Base-by-base conservation (phyloP, 2,888 invertebrate genomes). In the Stramonita haemastoma region DNA sequence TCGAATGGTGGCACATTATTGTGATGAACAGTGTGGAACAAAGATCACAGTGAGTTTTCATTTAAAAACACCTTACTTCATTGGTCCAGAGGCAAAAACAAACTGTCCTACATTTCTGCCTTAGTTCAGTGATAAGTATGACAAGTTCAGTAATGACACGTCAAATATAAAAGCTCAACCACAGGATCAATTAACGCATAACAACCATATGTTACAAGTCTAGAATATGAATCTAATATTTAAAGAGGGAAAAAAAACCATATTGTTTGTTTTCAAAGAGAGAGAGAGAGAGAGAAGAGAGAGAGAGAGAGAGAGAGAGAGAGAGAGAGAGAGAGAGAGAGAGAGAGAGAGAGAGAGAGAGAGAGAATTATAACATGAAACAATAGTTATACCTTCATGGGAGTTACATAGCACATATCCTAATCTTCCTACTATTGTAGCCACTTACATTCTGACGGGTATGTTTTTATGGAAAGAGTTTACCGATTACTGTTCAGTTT, bases 21-120 rank as follows among this genome's bases (percentile, higher is more conserved):
- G 26, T 32, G 57, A 34, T 85, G 85, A 57, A 85, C 60, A 85
- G 32, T 29, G 56, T 85, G 57, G 81, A 29, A 85, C 85, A 85
- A 56, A 85, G 85, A 85, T 85, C 85, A 85, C 85, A 85, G 85
- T 85, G 85, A 85, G 29, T 83, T 26, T 22, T 46, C 36, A 83
- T 36, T 79, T 79, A 79, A 46, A 83, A 83, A 36, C 79, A 15
- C 46, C 19, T 83, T 36, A 46, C 29, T 83, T 83, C 81, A 83
- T 83, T 83, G 81, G 81, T 83, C 81, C 81, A 26, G 81, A 83
- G 36, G 81, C 29, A 29, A 83, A 83, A 46, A 83, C 46, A 36
- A 46, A 36, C 77, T 11, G 73, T 73, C 15, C 19, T 22, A 11
- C 26, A 34, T 83, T 83, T 83, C 36, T 83, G 36, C 81, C 81